Conservation (phyloP, 1,140 invertebrate species). For the Pseudomyrmex gracilis region DNA sequence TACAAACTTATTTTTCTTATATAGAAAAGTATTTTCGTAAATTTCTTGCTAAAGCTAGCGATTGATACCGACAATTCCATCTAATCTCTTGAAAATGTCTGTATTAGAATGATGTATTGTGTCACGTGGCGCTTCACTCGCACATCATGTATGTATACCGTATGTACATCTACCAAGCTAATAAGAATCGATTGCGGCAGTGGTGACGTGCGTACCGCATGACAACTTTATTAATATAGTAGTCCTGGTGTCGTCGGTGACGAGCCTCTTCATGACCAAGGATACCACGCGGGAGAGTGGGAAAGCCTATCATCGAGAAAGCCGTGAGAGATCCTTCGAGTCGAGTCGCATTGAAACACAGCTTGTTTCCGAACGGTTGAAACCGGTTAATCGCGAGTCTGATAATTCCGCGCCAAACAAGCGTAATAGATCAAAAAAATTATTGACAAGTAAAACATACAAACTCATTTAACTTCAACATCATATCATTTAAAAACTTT, state of each 20-base stretch:
- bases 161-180: conserved; percentile 32
- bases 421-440: background rate
- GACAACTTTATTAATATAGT: conserved; percentile 74
- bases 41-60: background rate
- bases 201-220: conserved; percentile 53
- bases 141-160: conserved; percentile 14
- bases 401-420: too few relatives aligned
- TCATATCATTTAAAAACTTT: too few relatives aligned
- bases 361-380: background rate
- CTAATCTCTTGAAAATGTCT: conserved; percentile 1
- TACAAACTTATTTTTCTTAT: too few relatives aligned
- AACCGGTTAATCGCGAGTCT: background rate
- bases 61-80: conserved; percentile 22
- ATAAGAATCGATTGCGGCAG: conserved; percentile 64
- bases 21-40: too few relatives aligned
- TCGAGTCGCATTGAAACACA: conserved; percentile 4
- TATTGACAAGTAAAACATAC: too few relatives aligned
- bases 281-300: conserved; percentile 62
- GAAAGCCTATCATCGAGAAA: conserved; percentile 60
- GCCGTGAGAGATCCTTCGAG: conserved; percentile 55
- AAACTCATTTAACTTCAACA: too few relatives aligned
- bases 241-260: conserved; percentile 59
- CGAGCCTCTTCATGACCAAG: conserved; percentile 55
- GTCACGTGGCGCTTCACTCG: conserved; percentile 50
- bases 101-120: conserved; percentile 43